Conservation (phyloP, 2,888 invertebrate genomes). For the Hyppa rectilinea region DNA sequence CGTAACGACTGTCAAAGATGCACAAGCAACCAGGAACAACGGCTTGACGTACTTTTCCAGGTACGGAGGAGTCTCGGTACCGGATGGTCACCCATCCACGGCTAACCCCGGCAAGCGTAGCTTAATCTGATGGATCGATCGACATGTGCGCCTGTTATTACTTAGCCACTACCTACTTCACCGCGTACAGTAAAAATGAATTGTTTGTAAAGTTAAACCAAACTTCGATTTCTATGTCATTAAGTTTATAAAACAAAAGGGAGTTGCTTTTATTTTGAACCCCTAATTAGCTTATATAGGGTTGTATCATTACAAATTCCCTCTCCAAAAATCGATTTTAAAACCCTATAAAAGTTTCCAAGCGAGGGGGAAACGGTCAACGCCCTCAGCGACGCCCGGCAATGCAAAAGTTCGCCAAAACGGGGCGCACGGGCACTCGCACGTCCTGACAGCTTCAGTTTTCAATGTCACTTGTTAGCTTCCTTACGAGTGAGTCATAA, state of each 20-base stretch:
- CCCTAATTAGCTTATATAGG: conserved; percentile 32
- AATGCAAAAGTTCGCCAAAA: conserved; percentile 81
- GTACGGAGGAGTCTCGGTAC: no score
- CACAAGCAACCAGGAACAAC: no score
- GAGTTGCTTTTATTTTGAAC: not conserved
- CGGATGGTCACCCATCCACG: no score
- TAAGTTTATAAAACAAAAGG: not conserved
- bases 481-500: conserved; percentile 69
- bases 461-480: conserved; percentile 71
- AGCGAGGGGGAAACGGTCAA: conserved; percentile 84
- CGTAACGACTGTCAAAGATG: no score
- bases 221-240: not conserved
- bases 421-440: conserved; percentile 73
- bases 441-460: conserved; percentile 65
- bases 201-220: not conserved
- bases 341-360: conserved; percentile 81
- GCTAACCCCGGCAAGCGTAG: no score
- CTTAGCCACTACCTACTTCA: no score
- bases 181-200: not conserved
- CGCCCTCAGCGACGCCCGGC: conserved; percentile 78
- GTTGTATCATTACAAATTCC: conserved; percentile 22
- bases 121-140: no score
- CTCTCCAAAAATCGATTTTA: conserved; percentile 82
- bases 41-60: no score
- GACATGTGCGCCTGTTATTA: no score